phyloP scores from a whole-genome alignment of 1,140 invertebrate species.

The Laupala kohalensis region DNA sequence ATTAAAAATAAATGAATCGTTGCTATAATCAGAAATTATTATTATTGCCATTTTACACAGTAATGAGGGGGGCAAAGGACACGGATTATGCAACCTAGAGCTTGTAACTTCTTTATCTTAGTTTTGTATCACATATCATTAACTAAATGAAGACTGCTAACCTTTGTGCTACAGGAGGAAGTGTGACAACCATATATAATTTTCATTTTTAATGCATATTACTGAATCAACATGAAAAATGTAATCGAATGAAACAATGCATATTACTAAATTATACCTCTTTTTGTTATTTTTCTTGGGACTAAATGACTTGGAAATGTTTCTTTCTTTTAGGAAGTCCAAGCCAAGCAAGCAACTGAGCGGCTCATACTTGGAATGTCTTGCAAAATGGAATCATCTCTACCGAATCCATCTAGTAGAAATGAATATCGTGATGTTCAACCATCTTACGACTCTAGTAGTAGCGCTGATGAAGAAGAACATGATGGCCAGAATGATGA shows the following conservation, averaged over 20 bases:
- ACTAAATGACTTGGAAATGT: too few species aligned
- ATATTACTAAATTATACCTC: too few species aligned
- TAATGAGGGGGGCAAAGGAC: background rate
- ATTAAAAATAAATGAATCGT: background rate
- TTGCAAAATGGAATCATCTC: background rate
- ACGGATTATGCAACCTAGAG: background rate
- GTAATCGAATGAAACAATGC: too few species aligned
- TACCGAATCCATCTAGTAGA: background rate
- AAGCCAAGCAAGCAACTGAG: conserved; percentile 8
- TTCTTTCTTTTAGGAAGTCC: too few species aligned
- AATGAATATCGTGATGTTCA: background rate
- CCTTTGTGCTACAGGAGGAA: too few species aligned
- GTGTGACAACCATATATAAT: too few species aligned
- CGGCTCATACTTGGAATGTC: background rate
- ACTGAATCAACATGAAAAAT: too few species aligned
- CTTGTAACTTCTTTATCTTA: background rate
- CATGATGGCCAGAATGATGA: background rate
- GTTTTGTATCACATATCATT: too few species aligned
- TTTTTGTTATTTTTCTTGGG: too few species aligned
- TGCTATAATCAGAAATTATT: background rate
- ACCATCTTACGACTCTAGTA: background rate
- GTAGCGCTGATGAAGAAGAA: conserved; percentile 6
- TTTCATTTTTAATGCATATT: too few species aligned
- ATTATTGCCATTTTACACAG: background rate
- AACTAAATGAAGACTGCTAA: too few species aligned